Conservation (phyloP, 2,797 vertebrate species). For the Phrynocephalus vlangalii region DNA sequence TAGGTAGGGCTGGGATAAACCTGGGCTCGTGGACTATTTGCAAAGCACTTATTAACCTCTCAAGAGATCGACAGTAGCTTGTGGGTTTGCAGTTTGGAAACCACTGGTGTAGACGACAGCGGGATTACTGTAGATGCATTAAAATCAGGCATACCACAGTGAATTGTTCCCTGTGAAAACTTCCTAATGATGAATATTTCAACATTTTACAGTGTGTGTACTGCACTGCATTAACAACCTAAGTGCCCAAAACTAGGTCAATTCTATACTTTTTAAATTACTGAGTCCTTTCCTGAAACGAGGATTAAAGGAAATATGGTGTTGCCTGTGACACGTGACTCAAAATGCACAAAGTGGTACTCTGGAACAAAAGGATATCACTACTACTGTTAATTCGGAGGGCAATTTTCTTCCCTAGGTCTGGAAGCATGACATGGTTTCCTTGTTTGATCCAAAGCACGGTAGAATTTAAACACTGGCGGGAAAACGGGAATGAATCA, state of each 20-base stretch:
- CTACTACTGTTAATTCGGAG: background rate
- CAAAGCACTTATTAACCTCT: background rate
- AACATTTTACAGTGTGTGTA: conserved; percentile 86
- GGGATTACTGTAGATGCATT: conserved; percentile 81
- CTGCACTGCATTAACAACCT: conserved; percentile 48
- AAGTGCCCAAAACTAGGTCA: conserved; percentile 7
- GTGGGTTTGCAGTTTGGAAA: conserved; percentile 37
- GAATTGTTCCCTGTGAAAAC: conserved; percentile 78
- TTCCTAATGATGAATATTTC: conserved; percentile 78
- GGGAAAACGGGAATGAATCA: conserved; percentile 42
- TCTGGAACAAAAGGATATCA: conserved; percentile 6
- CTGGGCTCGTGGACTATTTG: background rate
- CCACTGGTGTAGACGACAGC: conserved; percentile 59
- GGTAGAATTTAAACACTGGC: conserved; percentile 39
- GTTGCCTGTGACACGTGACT: background rate
- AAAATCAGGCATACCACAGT: conserved; percentile 83
- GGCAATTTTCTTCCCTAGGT: conserved; percentile 24
- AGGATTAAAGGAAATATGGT: conserved; percentile 37
- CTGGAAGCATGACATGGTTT: background rate
- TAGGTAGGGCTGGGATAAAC: background rate
- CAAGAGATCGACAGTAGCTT: conserved; percentile 23
- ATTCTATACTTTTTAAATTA: background rate
- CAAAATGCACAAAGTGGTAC: conserved; percentile 44
- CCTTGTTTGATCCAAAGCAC: conserved; percentile 51
- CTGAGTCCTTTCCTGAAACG: conserved; percentile 45